Conservation (phyloP, 2,888 invertebrate species). For the Cenopis cana region DNA sequence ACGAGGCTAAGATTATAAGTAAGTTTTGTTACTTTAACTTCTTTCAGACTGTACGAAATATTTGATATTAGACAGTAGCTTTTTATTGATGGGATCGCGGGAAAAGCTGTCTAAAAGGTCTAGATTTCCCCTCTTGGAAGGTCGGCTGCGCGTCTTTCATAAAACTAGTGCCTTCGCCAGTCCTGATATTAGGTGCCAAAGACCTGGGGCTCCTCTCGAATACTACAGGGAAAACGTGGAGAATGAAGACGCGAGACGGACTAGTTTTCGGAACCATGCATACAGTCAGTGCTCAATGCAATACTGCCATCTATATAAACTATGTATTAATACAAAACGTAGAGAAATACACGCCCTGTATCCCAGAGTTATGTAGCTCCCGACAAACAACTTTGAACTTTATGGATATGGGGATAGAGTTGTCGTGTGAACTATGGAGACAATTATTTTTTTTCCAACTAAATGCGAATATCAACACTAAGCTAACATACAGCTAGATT, state of each 20-base stretch:
- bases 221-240: no score
- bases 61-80: no score
- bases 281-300: conserved; percentile 9
- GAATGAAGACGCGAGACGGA: conserved; percentile 5
- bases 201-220: no score
- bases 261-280: neutral
- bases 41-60: no score
- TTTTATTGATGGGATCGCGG: no score
- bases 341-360: conserved; percentile 19
- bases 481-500: neutral
- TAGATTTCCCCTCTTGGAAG: no score
- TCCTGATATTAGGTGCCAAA: no score
- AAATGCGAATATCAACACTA: conserved; percentile 39
- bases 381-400: conserved; percentile 20
- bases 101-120: no score
- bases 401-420: conserved; percentile 3
- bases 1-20: no score
- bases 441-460: conserved; percentile 6
- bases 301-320: conserved; percentile 4
- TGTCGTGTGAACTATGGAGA: conserved; percentile 6
- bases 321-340: conserved; percentile 35
- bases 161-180: no score
- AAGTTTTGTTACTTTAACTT: no score
- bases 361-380: conserved; percentile 10
- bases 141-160: no score